These are phyloP conservation scores for Fregata magnificens DNA, from an alignment of 2,113 vertebrate species.

Conservation along the genomic window DNA sequence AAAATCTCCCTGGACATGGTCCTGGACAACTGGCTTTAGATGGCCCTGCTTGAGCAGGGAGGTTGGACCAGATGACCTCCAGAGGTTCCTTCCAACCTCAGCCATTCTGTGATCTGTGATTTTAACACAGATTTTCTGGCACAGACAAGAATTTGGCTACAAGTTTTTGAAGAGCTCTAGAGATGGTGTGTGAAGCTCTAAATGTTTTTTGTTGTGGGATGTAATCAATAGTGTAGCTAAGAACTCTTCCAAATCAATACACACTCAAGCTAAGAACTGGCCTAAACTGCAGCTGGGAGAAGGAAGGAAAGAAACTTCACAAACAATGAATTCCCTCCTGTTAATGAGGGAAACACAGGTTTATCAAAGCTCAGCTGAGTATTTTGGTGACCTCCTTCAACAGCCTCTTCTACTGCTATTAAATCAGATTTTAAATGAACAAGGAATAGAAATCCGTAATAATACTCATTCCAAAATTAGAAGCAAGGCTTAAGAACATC, in stretches of 20 bases:
- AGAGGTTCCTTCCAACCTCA: neutral
- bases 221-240: neutral
- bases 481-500: slow-evolving; percentile 10
- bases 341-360: neutral
- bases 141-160: neutral
- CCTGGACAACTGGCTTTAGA: neutral
- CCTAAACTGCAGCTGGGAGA: neutral
- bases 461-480: slow-evolving; percentile 15
- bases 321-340: neutral
- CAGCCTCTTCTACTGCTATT: neutral
- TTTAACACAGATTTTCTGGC: neutral
- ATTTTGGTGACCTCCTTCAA: neutral
- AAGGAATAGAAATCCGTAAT: neutral
- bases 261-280: neutral
- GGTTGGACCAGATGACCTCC: neutral
- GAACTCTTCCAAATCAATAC: neutral
- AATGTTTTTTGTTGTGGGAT: neutral
- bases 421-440: slow-evolving; percentile 19
- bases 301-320: neutral
- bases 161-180: neutral
- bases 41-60: neutral
- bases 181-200: neutral
- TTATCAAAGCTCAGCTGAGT: neutral
- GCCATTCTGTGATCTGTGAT: neutral
- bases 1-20: neutral